phyloP scores from a whole-genome alignment of 2,113 vertebrate genomes.

The Poeciliopsis prolifica region DNA sequence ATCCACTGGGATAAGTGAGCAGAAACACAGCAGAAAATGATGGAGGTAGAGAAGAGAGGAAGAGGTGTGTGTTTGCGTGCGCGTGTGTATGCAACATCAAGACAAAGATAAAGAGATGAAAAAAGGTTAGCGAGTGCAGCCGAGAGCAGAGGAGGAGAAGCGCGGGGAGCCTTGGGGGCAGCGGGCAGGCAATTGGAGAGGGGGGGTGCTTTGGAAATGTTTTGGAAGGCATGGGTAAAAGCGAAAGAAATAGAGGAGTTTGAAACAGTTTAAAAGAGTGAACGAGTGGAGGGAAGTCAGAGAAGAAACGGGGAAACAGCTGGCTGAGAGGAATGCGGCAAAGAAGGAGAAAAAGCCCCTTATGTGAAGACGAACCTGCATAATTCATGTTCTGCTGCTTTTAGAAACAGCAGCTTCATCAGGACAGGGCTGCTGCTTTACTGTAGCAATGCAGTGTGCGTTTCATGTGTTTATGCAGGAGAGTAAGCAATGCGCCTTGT shows the following conservation, averaged over 20 bases:
- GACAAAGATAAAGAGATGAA: slow-evolving; percentile 50
- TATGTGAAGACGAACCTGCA: slow-evolving; percentile 79
- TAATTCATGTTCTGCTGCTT: slow-evolving; percentile 84
- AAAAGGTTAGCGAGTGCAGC: slow-evolving; percentile 54
- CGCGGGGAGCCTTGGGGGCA: slow-evolving; percentile 12
- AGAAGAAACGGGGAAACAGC: slow-evolving; percentile 68
- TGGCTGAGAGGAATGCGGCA: slow-evolving; percentile 67
- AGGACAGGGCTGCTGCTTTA: slow-evolving; percentile 76
- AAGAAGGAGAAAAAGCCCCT: slow-evolving; percentile 59
- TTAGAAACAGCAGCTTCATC: slow-evolving; percentile 84
- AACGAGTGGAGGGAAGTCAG: slow-evolving; percentile 37
- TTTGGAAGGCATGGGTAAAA: slow-evolving; percentile 41
- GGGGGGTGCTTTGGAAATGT: slow-evolving; percentile 17
- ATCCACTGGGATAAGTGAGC: slow-evolving; percentile 42
- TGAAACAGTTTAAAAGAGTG: slow-evolving; percentile 59
- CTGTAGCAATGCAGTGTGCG: slow-evolving; percentile 67
- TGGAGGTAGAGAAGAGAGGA: background rate
- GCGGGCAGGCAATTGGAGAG: slow-evolving; percentile 17
- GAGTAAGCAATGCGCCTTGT: slow-evolving; percentile 39
- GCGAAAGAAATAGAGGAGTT: slow-evolving; percentile 49
- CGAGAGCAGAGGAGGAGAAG: slow-evolving; percentile 37
- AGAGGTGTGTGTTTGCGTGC: slow-evolving; percentile 10
- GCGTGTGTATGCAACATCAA: slow-evolving; percentile 35
- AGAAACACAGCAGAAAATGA: slow-evolving; percentile 20
- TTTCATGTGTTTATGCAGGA: slow-evolving; percentile 12